phyloP scores from a whole-genome alignment of 2,888 invertebrate genomes.

The Dryocosmus kuriphilus region DNA sequence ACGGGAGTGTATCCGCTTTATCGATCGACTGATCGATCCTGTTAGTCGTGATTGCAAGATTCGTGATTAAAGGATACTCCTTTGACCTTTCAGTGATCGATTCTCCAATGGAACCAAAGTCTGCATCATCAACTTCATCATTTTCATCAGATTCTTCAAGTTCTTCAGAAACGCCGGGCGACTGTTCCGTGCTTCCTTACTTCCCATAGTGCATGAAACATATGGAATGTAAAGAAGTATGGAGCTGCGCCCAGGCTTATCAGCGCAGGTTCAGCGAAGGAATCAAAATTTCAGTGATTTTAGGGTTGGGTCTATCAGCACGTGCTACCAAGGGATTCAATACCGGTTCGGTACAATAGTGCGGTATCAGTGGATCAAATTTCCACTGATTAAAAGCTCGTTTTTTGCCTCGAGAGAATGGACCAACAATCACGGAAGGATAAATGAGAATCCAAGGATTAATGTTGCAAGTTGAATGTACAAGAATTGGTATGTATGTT shows the following conservation, averaged over 20 bases:
- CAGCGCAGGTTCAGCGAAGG: conserved; percentile 43
- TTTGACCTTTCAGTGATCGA: background rate
- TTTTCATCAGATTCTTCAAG: conserved; percentile 4
- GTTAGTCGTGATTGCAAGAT: conserved; percentile 1
- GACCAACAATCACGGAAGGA: conserved; percentile 9
- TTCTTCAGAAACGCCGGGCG: conserved; percentile 76
- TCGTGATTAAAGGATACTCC: background rate
- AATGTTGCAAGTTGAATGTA: conserved; percentile 25
- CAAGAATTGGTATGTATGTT: conserved; percentile 35
- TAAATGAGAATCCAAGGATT: conserved; percentile 15
- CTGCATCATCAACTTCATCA: background rate
- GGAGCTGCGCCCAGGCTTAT: conserved; percentile 81
- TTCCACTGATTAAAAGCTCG: background rate
- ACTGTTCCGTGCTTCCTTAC: conserved; percentile 97
- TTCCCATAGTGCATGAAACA: conserved; percentile 91
- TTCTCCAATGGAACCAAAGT: background rate
- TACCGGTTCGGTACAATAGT: conserved; percentile 6
- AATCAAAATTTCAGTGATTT: background rate
- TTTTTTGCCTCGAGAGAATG: background rate
- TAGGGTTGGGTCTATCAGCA: conserved; percentile 2
- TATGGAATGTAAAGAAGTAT: conserved; percentile 99
- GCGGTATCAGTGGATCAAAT: background rate
- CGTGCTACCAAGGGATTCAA: background rate
- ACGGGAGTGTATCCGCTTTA: background rate
- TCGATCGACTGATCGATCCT: conserved; percentile 4